Evolutionary conservation across 2,113 vertebrate genomes (phyloP).

Genomic region (Sus scrofa): DNA sequence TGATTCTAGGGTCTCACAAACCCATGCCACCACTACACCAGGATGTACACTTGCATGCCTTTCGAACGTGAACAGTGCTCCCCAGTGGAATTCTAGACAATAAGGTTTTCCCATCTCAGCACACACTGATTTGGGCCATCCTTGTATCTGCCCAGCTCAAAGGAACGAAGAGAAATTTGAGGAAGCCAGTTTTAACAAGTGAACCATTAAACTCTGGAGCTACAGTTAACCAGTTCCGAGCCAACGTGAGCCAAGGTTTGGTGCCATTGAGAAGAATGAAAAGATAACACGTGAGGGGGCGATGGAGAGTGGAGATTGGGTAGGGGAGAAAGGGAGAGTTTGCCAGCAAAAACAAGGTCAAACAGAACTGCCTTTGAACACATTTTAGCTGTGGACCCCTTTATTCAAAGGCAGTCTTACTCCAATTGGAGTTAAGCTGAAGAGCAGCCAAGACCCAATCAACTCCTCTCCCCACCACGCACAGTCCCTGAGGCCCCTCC

Average conservation of each 20-base stretch:
- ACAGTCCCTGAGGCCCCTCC: not conserved
- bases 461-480: not conserved
- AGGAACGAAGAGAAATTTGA: slow-evolving; percentile 1
- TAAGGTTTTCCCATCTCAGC: not conserved
- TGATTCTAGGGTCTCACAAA: not conserved
- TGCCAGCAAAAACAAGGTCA: not conserved
- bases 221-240: not conserved
- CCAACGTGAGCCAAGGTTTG: not conserved
- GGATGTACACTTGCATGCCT: not conserved
- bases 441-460: not conserved
- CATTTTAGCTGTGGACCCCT: not conserved
- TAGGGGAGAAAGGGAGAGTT: not conserved
- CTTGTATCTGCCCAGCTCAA: not conserved
- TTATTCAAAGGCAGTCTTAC: not conserved
- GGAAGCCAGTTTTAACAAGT: not conserved
- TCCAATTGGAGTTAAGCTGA: not conserved
- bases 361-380: not conserved
- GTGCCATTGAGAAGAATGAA: not conserved
- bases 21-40: not conserved
- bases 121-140: not conserved
- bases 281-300: no score
- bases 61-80: not conserved
- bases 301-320: no score
- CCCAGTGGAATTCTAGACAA: not conserved
- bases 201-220: not conserved